Evolutionary conservation across 2,797 vertebrate genomes (phyloP).

Genomic region (Thalassophryne amazonica): DNA sequence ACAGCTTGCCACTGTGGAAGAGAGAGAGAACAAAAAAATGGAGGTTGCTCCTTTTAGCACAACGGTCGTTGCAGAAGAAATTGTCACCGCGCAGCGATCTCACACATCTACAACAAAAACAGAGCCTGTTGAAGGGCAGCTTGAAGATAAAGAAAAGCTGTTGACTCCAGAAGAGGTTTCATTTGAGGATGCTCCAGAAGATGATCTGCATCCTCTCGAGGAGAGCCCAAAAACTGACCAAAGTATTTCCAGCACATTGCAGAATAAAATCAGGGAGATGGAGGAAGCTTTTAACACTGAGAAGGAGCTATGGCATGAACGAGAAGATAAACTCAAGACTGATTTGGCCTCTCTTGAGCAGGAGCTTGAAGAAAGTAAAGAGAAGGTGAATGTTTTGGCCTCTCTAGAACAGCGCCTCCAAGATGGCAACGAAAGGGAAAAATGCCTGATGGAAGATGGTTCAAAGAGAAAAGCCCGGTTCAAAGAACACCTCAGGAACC

Average conservation of each 20-base stretch:
- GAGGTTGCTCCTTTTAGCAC: background rate
- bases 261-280: constrained; percentile 57
- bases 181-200: constrained; percentile 21
- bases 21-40: constrained; percentile 9
- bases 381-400: constrained; percentile 62
- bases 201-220: constrained; percentile 6
- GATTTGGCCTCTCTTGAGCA: constrained; percentile 70
- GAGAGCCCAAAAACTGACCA: constrained; percentile 28
- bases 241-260: constrained; percentile 14
- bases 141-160: constrained; percentile 19
- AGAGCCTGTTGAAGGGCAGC: constrained; percentile 22
- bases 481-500: constrained; percentile 70
- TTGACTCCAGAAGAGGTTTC: background rate
- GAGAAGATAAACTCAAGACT: constrained; percentile 40
- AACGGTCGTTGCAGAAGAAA: constrained; percentile 48
- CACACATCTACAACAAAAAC: constrained; percentile 25
- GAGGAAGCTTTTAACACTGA: constrained; percentile 46
- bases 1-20: constrained; percentile 54
- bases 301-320: constrained; percentile 34
- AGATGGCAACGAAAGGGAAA: constrained; percentile 66
- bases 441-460: constrained; percentile 64
- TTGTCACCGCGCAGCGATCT: constrained; percentile 39
- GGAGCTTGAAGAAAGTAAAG: constrained; percentile 69
- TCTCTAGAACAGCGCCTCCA: constrained; percentile 69
- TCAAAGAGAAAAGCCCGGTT: constrained; percentile 75